Evolutionary conservation across 2,797 vertebrate species (phyloP), one percentile per base, ranked within the genome.

Genomic region (Enteromius thamalakanensis): DNA sequence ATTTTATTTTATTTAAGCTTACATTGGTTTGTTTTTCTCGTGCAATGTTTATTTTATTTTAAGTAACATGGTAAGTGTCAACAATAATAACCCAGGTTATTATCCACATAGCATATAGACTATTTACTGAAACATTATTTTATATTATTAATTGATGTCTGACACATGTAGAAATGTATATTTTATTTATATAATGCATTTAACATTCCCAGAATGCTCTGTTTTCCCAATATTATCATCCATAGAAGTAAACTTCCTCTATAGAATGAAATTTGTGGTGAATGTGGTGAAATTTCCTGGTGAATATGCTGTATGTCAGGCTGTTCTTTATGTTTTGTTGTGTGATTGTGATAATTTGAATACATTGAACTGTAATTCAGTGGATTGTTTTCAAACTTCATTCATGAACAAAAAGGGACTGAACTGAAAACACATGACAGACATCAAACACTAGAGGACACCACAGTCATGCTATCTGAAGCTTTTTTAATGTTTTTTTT

Each of bases 391-490:
- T 1, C 4, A 19, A 71, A 17, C 9, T 42, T 10, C 69, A 49
- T 8, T 47, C 1, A 71, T 71, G n/a, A 29, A n/a, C 12, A 42
- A 17, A 19, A 32, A 67, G 0, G 9, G 8, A 37, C 5, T 49
- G 4, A 72, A 72, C 0, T 11, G 26, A 21, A 72, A 19, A 9
- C 26, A 23, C 3, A 15, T 15, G 17, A 75, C 49, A n/a, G 19
- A 17, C 32, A 40, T 17, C 34, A 26, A 26, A 79, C 78, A 80
- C 65, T 55, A 69, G 78, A 80, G 78, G 78, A 26, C 78, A 49
- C 34, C 21, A 29, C 65, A 55, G 34, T 40, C 70, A 21, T 51
- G 2, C 17, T 17, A 6, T 49, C 23, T 4, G n/a, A 65, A 64
- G 2, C 26, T 29, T 15, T 21, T 29, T 15, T 21, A 40, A 40